Evolutionary conservation across 2,797 vertebrate species (phyloP).

Genomic region (Pantherophis vulpinus): DNA sequence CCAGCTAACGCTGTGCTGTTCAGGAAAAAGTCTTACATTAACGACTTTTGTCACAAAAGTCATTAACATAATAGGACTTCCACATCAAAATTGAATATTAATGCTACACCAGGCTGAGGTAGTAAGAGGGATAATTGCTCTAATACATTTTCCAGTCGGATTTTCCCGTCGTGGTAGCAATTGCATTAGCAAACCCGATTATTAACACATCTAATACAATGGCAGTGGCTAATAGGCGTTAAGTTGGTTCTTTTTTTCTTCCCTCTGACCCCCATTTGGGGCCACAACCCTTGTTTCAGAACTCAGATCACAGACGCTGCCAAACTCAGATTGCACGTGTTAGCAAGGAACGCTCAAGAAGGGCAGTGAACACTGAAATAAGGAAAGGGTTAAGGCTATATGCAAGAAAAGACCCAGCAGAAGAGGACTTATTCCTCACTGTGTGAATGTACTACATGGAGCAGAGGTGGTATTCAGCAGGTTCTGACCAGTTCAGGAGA

Average conservation of each 20-base stretch:
- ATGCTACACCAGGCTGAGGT: conserved; percentile 59
- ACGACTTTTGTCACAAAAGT: conserved; percentile 64
- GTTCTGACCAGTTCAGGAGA: too few species aligned
- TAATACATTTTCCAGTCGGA: conserved; percentile 68
- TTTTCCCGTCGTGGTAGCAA: conserved; percentile 55
- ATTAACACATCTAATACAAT: conserved; percentile 50
- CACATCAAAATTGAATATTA: conserved; percentile 69
- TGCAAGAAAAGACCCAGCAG: neutral
- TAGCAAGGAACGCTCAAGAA: neutral
- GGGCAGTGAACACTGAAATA: neutral
- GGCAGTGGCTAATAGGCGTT: conserved; percentile 42
- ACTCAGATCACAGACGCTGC: conserved; percentile 2
- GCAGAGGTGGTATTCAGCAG: too few species aligned
- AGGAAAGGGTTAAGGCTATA: neutral
- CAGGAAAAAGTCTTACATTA: conserved; percentile 55
- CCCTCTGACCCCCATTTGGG: neutral
- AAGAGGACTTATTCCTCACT: neutral
- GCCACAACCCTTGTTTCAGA: conserved; percentile 21
- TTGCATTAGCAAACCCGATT: conserved; percentile 63
- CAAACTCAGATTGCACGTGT: neutral
- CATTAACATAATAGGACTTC: conserved; percentile 68
- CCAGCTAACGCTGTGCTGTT: conserved; percentile 32
- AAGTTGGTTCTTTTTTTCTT: conserved; percentile 40
- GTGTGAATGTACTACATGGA: neutral
- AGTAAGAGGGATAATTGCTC: conserved; percentile 64